phyloP scores from a whole-genome alignment of 2,888 invertebrate genomes.

The Chalcosyrphus nemorum region DNA sequence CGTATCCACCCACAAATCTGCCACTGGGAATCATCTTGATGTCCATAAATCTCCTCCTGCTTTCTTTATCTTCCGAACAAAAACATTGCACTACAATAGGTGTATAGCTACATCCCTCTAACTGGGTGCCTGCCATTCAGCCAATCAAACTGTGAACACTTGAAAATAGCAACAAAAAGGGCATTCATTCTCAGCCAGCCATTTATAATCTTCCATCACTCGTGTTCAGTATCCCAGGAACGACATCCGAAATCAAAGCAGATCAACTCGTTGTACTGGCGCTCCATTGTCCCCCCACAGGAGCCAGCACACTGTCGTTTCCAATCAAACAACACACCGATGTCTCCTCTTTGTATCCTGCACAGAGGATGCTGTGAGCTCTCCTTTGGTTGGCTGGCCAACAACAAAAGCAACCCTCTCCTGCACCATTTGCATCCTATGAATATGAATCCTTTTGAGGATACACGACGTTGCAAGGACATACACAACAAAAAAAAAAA shows the following conservation, averaged over 20 bases:
- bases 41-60: conserved; percentile 2
- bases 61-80: not conserved
- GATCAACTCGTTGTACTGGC: conserved; percentile 48
- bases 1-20: conserved; percentile 5
- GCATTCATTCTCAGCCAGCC: conserved; percentile 45
- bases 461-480: conserved; percentile 47
- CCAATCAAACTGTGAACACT: conserved; percentile 60
- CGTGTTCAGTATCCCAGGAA: conserved; percentile 52
- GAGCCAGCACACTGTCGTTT: conserved; percentile 26
- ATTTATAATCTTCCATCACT: conserved; percentile 68
- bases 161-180: conserved; percentile 33
- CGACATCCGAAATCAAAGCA: conserved; percentile 64
- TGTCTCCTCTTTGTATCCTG: conserved; percentile 3
- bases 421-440: conserved; percentile 60
- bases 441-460: conserved; percentile 69
- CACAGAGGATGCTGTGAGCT: conserved; percentile 32
- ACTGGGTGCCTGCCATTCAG: conserved; percentile 45
- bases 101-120: not conserved
- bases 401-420: conserved; percentile 59
- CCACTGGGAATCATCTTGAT: not conserved
- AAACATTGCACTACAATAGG: conserved; percentile 3
- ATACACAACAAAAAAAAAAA: conserved; percentile 43
- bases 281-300: not conserved
- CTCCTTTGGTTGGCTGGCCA: conserved; percentile 66
- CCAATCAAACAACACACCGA: conserved; percentile 55